These are phyloP conservation scores for Ophiothrix spiculata DNA, from an alignment of 35 echinoderm and acorn worm genomes.

Conservation along the genomic window DNA sequence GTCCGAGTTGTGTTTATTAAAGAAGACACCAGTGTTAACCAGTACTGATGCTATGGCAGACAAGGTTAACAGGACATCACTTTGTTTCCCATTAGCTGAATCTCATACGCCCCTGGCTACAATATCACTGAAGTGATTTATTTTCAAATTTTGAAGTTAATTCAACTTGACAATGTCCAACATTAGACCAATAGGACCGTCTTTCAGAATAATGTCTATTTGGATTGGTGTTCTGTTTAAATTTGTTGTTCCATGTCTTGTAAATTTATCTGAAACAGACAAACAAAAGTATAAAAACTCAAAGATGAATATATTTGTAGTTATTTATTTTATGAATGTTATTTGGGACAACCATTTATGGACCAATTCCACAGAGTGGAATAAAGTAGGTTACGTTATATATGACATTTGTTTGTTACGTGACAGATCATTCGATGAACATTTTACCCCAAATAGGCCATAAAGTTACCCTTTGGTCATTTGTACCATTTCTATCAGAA, in stretches of 20 bases:
- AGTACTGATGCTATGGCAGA: neutral
- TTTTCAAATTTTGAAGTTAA: neutral
- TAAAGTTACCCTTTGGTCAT: no score
- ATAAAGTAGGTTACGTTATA: no score
- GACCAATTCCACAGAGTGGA: no score
- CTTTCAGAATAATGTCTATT: neutral
- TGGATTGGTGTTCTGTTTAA: neutral
- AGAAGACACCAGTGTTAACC: neutral
- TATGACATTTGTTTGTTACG: no score
- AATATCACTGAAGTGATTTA: neutral
- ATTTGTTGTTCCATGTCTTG: neutral
- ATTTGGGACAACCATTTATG: no score
- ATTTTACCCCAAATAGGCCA: no score
- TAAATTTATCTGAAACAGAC: neutral
- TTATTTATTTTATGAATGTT: no score
- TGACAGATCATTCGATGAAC: no score
- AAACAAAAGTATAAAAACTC: no score
- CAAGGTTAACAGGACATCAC: neutral
- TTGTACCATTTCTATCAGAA: no score
- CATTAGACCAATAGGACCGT: neutral
- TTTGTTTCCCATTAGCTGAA: neutral
- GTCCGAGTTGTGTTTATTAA: neutral
- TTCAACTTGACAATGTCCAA: neutral
- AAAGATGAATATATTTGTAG: no score
- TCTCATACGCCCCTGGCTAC: neutral